Conservation (phyloP, 2,888 invertebrate species). For the Platycheirus rosarum region DNA sequence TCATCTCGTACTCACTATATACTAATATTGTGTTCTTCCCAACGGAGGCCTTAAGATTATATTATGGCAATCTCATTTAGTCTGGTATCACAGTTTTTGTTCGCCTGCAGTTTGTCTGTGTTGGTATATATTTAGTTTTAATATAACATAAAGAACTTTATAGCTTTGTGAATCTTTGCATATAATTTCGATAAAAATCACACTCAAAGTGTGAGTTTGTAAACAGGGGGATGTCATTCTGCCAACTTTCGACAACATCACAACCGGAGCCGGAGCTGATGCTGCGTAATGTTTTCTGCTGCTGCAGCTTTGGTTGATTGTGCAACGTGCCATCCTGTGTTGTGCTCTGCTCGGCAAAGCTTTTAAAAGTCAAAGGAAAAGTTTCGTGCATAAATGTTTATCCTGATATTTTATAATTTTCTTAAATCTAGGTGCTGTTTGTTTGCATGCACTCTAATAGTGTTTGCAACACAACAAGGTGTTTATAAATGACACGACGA, state of each 20-base stretch:
- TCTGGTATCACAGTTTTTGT: conserved; percentile 8
- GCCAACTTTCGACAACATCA: background rate
- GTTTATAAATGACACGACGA: conserved; percentile 35
- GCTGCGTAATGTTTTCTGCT: conserved; percentile 41
- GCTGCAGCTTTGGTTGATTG: background rate
- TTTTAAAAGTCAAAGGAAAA: conserved; percentile 45
- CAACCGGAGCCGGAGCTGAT: conserved; percentile 2
- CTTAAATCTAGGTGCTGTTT: conserved; percentile 54
- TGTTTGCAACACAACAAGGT: conserved; percentile 60
- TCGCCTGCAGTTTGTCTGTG: conserved; percentile 14
- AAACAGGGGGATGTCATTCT: conserved; percentile 44
- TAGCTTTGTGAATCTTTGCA: conserved; percentile 37
- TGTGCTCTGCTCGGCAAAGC: conserved; percentile 31
- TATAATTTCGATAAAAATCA: conserved; percentile 61
- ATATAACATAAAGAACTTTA: conserved; percentile 5
- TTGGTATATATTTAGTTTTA: conserved; percentile 18
- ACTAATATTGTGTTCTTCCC: too few species aligned
- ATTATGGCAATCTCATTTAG: conserved; percentile 44
- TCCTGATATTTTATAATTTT: conserved; percentile 59
- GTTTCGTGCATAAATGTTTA: conserved; percentile 40
- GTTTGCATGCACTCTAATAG: conserved; percentile 54
- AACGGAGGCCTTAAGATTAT: conserved; percentile 33
- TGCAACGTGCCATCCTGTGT: background rate
- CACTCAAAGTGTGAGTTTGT: conserved; percentile 55
- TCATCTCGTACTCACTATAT: too few species aligned